A percentile compares a stretch with the other conserved stretches of the same genome.
Evolutionary conservation across 2,888 invertebrate genomes (phyloP).

Genomic region (Diarsia dahlii): DNA sequence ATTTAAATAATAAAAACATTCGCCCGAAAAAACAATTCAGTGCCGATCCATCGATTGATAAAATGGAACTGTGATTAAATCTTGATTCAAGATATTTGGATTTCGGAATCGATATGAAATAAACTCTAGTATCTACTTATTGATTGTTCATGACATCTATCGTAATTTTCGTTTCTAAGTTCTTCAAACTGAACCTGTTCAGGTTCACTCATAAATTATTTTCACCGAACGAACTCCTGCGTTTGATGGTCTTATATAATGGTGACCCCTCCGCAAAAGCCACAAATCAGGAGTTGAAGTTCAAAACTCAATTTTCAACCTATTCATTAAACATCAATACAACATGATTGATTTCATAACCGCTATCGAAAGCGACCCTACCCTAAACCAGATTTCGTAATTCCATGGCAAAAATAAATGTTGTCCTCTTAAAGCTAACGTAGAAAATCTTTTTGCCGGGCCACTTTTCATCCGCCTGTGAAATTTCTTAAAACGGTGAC

Average conservation of each 20-base stretch:
- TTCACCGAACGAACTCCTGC: constrained; percentile 40
- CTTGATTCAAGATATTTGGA: constrained; percentile 27
- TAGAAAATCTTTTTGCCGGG: constrained; percentile 38
- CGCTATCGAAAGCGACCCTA: constrained; percentile 12
- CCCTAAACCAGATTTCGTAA: constrained; percentile 1
- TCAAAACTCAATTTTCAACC: constrained; percentile 46
- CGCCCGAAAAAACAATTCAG: constrained; percentile 54
- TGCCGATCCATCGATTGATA: constrained; percentile 48
- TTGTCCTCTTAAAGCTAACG: constrained; percentile 17
- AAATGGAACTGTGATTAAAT: constrained; percentile 52
- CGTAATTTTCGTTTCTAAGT: constrained; percentile 13
- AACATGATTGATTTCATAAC: constrained; percentile 48
- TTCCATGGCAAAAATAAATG: constrained; percentile 40
- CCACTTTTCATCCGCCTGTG: constrained; percentile 44
- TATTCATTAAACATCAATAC: constrained; percentile 48
- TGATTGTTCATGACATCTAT: background rate
- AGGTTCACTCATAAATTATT: constrained; percentile 43
- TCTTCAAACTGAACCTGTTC: background rate
- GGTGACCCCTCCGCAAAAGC: constrained; percentile 41
- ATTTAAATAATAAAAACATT: constrained; percentile 66
- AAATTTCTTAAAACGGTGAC: constrained; percentile 66
- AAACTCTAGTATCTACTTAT: background rate
- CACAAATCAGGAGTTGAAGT: constrained; percentile 53
- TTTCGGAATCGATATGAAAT: constrained; percentile 29
- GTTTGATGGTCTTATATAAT: constrained; percentile 42